Percentiles rank a stretch among this genome's conserved stretches.
phyloP scores from a whole-genome alignment of 2,888 invertebrate species.

The Himalopsyche anomala region DNA sequence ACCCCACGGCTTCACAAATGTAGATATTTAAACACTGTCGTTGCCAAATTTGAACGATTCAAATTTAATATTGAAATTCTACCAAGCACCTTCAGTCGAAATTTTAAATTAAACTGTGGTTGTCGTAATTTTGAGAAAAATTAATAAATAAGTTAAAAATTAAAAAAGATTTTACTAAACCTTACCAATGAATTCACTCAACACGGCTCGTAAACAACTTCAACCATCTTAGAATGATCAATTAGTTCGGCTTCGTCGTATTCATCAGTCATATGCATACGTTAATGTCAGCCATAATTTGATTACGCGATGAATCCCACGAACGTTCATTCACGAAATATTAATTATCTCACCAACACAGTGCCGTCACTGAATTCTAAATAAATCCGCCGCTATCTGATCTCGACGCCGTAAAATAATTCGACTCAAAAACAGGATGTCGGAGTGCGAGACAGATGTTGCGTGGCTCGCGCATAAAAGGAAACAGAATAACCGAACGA shows the following conservation, averaged over 20 bases:
- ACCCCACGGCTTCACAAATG: no score
- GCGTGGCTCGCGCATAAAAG: conserved; percentile 58
- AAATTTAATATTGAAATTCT: no score
- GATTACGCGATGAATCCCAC: conserved; percentile 62
- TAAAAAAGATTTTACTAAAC: neutral
- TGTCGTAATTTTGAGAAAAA: no score
- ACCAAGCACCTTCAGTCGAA: no score
- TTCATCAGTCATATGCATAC: conserved; percentile 57
- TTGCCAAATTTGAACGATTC: no score
- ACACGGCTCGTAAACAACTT: conserved; percentile 4
- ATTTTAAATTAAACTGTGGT: no score
- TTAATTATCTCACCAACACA: conserved; percentile 60
- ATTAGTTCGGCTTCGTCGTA: conserved; percentile 50
- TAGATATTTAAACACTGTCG: no score
- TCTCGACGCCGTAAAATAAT: conserved; percentile 51
- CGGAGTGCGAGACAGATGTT: conserved; percentile 62
- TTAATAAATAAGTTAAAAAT: no score
- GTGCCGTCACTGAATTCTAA: conserved; percentile 48
- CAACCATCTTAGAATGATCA: conserved; percentile 50
- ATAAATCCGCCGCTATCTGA: conserved; percentile 63
- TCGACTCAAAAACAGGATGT: conserved; percentile 61
- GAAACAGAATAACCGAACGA: conserved; percentile 56
- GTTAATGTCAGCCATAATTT: conserved; percentile 57
- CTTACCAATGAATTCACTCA: neutral
- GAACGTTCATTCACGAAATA: conserved; percentile 62